Evolutionary conservation across 2,113 vertebrate species (phyloP).

Genomic region (Pampusana beccarii): DNA sequence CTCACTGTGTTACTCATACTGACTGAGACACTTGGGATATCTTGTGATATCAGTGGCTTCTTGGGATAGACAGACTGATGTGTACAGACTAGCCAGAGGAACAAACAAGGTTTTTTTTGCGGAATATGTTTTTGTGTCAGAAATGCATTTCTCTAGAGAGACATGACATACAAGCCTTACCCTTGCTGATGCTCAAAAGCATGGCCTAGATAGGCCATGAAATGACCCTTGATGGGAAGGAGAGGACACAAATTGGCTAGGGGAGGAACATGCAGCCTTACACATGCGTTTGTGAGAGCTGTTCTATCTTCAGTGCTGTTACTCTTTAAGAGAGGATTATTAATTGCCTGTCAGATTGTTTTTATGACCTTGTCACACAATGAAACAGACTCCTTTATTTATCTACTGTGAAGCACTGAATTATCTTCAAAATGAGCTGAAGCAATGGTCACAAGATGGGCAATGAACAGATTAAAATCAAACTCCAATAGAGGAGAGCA

Average conservation of each 20-base stretch:
- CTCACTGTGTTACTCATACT: background rate
- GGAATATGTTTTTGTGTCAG: background rate
- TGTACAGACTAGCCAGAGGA: background rate
- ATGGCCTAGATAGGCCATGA: background rate
- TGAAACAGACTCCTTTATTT: background rate
- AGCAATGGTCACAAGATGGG: background rate
- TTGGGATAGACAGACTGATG: rapidly evolving
- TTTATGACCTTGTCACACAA: conserved; percentile 18
- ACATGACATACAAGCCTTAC: background rate
- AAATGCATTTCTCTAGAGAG: background rate
- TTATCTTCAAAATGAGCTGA: background rate
- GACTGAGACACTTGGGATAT: background rate
- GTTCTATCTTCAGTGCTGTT: background rate
- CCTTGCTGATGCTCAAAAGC: background rate
- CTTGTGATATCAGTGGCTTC: background rate
- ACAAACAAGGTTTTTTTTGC: background rate
- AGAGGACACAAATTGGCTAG: background rate
- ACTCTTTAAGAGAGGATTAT: background rate
- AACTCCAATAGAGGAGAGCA: background rate
- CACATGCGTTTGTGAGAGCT: background rate
- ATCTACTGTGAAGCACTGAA: background rate
- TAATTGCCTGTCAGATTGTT: conserved; percentile 10
- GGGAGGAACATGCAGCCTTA: background rate
- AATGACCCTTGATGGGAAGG: background rate
- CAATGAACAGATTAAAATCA: conserved; percentile 21